These are phyloP conservation scores for Lagopus muta DNA, from an alignment of 2,113 vertebrate genomes.

Conservation along the genomic window DNA sequence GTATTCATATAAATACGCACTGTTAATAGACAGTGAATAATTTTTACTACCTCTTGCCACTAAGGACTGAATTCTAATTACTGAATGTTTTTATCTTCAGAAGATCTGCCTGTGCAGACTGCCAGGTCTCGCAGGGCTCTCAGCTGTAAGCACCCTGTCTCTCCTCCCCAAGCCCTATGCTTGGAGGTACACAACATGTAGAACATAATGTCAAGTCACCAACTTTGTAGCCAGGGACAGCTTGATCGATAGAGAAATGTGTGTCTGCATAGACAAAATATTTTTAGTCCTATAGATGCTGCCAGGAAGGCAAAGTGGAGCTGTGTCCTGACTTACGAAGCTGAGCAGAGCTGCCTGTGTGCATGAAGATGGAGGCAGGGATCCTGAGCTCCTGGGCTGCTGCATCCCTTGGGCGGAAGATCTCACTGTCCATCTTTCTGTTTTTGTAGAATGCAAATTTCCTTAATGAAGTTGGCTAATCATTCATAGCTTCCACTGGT, in stretches of 20 bases:
- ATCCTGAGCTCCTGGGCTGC: not conserved
- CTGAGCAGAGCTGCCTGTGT: not conserved
- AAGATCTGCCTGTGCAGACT: not conserved
- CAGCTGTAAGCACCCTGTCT: not conserved
- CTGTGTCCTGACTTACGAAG: not conserved
- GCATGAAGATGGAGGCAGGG: not conserved
- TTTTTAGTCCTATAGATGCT: not conserved
- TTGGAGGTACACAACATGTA: too few relatives aligned
- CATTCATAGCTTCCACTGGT: not conserved
- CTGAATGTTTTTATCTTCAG: not conserved
- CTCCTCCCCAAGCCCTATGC: not conserved
- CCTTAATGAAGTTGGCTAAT: not conserved
- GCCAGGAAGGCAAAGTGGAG: not conserved
- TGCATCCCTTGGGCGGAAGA: not conserved
- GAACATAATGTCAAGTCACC: not conserved
- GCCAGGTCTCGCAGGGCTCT: not conserved
- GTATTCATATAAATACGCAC: not conserved
- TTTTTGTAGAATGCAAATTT: not conserved
- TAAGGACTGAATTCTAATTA: not conserved
- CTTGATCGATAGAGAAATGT: not conserved
- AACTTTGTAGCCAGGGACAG: not conserved
- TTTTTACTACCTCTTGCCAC: not conserved
- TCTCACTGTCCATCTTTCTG: not conserved
- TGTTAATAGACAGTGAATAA: not conserved
- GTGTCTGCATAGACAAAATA: not conserved